These are phyloP conservation scores for Vesta saturnalis DNA, from an alignment of 2,888 invertebrate species.

Conservation along the genomic window DNA sequence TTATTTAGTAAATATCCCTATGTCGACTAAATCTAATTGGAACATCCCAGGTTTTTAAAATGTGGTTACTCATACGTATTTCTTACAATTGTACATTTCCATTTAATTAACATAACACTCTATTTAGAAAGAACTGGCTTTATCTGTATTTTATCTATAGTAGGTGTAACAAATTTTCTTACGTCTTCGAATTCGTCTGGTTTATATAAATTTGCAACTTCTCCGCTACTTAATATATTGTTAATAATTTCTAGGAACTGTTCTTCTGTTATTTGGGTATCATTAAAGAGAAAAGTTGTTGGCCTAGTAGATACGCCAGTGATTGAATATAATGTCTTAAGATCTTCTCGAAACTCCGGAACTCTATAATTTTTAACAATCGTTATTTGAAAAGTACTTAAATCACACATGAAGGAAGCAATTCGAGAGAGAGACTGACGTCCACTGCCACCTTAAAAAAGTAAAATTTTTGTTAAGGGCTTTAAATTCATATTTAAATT, in stretches of 20 bases:
- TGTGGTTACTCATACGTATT: too few species aligned
- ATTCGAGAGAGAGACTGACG: slow-evolving; percentile 82
- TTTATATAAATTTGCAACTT: slow-evolving; percentile 88
- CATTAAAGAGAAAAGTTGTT: slow-evolving; percentile 85
- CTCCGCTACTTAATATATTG: slow-evolving; percentile 88
- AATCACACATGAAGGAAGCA: slow-evolving; percentile 83
- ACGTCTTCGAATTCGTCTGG: slow-evolving; percentile 90
- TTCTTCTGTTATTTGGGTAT: slow-evolving; percentile 86
- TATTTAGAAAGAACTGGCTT: too few species aligned
- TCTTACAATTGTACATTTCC: too few species aligned
- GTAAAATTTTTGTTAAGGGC: too few species aligned
- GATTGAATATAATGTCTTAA: slow-evolving; percentile 77
- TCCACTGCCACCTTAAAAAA: slow-evolving; percentile 77
- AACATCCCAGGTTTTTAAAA: too few species aligned
- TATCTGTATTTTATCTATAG: background rate
- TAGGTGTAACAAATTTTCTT: slow-evolving; percentile 50
- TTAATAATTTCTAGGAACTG: slow-evolving; percentile 89
- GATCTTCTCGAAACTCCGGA: slow-evolving; percentile 82
- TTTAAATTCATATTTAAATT: too few species aligned
- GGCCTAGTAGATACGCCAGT: slow-evolving; percentile 80
- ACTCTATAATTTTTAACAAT: slow-evolving; percentile 82
- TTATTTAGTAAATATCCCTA: too few species aligned
- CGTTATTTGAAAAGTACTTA: slow-evolving; percentile 79
- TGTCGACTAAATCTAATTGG: too few species aligned
- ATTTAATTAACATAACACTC: too few species aligned